Evolutionary conservation across 1,140 invertebrate genomes (phyloP), one percentile per base, ranked within the genome.

Genomic region (Euura saliciscinereae): DNA sequence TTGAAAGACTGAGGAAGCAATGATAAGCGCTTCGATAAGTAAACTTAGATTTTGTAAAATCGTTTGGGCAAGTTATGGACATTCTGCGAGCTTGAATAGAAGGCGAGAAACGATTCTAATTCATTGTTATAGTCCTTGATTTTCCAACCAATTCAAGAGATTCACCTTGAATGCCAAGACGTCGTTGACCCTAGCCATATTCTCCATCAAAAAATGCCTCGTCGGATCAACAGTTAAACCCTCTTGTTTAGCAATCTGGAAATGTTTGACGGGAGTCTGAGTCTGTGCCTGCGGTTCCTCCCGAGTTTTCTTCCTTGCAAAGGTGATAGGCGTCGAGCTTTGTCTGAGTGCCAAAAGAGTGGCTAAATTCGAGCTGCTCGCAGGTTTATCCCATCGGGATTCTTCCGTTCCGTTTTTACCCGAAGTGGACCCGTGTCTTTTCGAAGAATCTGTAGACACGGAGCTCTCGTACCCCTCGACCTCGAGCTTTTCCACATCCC

Each of bases 131-230:
- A 28, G 28, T 28, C 28, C 28, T 28, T 28, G 28, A 28, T 28
- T 28, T 28, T 28, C 28, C 28, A 28, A 28, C 1, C 28, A 28
- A 28, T 42, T 42, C 13, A 28, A 28, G 28, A 66, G 28, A 69
- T 2, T 76, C 77, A 84, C 84, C 46, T 82, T 81, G 28, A 85
- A 83, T 2, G 78, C 78, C 46, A 84, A 71, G 28, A 79, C 64
- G 43, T 83, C 77, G 67, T 77, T 67, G 67, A 73, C 3, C 69
- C 71, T 6, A 44, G 78, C 70, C 66, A 72, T 71, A 6, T 13
- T 42, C 45, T 59, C 65, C 71, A 78, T 68, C 45, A 69, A 4
- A 10, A 75, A 69, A 74, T 73, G 71, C 1, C 72, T 45, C 68
- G 76, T 44, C 0, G 76, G 4, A 69, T 78, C 75, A 6, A 66